A percentile compares a stretch with the other conserved stretches of the same genome.
These are phyloP conservation scores for Eupeodes corollae DNA, from an alignment of 1,140 invertebrate genomes.

Conservation along the genomic window DNA sequence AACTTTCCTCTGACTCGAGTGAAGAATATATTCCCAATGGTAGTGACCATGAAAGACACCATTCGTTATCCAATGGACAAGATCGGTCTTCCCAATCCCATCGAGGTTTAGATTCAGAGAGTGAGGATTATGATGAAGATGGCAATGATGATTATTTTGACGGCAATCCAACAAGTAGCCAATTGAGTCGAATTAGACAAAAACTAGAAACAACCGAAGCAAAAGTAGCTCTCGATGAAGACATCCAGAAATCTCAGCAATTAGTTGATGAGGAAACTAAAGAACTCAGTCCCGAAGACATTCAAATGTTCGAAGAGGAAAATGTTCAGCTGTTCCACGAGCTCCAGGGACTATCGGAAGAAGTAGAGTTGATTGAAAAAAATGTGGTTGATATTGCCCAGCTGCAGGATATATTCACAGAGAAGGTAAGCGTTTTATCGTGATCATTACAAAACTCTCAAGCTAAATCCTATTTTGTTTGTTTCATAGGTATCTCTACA, in stretches of 20 bases:
- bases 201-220: neutral
- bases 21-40: neutral
- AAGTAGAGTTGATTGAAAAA: conserved; percentile 77
- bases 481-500: conserved; percentile 60
- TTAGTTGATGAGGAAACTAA: conserved; percentile 38
- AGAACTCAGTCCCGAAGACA: conserved; percentile 69
- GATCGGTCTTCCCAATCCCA: neutral
- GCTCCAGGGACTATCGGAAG: conserved; percentile 64
- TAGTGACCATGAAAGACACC: conserved; percentile 13
- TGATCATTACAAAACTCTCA: neutral
- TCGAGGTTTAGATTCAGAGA: conserved; percentile 19
- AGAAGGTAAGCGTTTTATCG: conserved; percentile 60
- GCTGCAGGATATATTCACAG: conserved; percentile 92
- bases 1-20: conserved; percentile 8
- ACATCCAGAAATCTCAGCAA: conserved; percentile 25
- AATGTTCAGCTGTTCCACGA: conserved; percentile 75
- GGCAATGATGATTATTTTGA: conserved; percentile 1
- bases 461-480: neutral
- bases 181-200: neutral
- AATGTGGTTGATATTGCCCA: conserved; percentile 93
- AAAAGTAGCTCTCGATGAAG: conserved; percentile 30
- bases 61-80: no score
- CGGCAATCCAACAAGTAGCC: neutral
- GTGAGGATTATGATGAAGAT: conserved; percentile 12
- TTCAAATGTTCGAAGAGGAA: conserved; percentile 82